Evolutionary conservation across 2,113 vertebrate species (phyloP).

Genomic region (Channa maculata): DNA sequence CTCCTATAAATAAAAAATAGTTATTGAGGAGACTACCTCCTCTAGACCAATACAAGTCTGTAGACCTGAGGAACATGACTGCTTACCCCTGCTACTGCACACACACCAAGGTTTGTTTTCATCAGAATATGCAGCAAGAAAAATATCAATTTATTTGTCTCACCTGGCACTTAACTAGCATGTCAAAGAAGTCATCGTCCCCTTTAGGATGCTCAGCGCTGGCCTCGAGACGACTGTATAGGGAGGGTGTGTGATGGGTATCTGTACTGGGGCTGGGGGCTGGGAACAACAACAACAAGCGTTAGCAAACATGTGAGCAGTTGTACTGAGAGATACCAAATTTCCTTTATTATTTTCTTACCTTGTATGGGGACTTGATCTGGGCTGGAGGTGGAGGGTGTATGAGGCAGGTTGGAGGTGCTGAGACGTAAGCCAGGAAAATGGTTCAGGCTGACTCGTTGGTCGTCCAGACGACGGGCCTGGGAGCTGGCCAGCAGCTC

Average conservation of each 20-base stretch:
- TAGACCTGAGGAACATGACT: no score
- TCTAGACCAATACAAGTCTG: no score
- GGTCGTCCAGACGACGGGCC: slow-evolving; percentile 91
- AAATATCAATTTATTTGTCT: not conserved
- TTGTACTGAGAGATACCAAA: no score
- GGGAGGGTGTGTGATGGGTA: slow-evolving; percentile 67
- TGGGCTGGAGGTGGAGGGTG: slow-evolving; percentile 72
- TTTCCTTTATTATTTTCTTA: not conserved
- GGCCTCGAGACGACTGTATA: slow-evolving; percentile 83
- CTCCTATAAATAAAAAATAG: no score
- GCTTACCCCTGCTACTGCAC: no score
- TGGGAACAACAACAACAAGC: slow-evolving; percentile 19
- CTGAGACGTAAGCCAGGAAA: slow-evolving; percentile 91
- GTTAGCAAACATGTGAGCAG: not conserved
- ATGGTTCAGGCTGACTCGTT: slow-evolving; percentile 86
- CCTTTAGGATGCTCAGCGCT: slow-evolving; percentile 80
- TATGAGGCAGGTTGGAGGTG: slow-evolving; percentile 70
- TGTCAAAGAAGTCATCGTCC: slow-evolving; percentile 95
- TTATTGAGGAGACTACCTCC: no score
- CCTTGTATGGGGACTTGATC: slow-evolving; percentile 57
- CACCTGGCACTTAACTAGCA: slow-evolving; percentile 93
- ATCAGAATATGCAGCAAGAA: no score
- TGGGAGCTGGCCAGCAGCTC: slow-evolving; percentile 93
- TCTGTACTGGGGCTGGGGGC: slow-evolving; percentile 51
- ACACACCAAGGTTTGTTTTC: no score